Evolutionary conservation across 2,113 vertebrate species (phyloP).

Genomic region (Daboia siamensis): DNA sequence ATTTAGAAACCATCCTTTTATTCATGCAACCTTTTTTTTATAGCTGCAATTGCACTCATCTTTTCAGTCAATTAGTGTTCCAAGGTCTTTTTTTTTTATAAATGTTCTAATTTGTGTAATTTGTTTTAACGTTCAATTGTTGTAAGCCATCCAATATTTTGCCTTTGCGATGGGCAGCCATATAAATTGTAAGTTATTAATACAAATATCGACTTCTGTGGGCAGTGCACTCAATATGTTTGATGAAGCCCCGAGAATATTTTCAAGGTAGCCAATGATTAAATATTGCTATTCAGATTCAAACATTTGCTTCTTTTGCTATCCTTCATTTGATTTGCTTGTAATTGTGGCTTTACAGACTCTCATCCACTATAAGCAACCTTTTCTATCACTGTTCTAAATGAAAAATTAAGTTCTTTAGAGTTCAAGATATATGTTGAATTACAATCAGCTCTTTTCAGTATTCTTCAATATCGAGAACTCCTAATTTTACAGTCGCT

Average conservation of each 20-base stretch:
- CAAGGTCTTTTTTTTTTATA: neutral
- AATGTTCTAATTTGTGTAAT: neutral
- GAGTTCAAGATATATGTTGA: neutral
- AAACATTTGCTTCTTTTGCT: neutral
- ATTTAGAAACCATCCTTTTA: neutral
- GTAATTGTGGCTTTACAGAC: neutral
- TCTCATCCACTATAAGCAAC: neutral
- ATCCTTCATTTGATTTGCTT: neutral
- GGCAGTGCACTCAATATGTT: neutral
- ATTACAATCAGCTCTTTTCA: neutral
- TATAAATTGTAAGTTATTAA: neutral
- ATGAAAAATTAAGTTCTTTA: neutral
- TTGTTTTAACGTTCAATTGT: neutral
- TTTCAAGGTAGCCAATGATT: neutral
- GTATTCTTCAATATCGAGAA: neutral
- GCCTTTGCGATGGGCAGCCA: neutral
- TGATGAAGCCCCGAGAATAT: neutral
- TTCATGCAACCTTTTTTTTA: neutral
- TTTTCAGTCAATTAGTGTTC: neutral
- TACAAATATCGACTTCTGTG: neutral
- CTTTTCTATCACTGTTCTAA: neutral
- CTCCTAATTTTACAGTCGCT: neutral
- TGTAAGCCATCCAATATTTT: neutral
- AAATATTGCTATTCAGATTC: neutral
- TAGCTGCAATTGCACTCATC: neutral